Evolutionary conservation across 92 coral and sea anemone species (phyloP), one percentile per base, ranked within the genome.

Genomic region (Zoanthus gigantus): DNA sequence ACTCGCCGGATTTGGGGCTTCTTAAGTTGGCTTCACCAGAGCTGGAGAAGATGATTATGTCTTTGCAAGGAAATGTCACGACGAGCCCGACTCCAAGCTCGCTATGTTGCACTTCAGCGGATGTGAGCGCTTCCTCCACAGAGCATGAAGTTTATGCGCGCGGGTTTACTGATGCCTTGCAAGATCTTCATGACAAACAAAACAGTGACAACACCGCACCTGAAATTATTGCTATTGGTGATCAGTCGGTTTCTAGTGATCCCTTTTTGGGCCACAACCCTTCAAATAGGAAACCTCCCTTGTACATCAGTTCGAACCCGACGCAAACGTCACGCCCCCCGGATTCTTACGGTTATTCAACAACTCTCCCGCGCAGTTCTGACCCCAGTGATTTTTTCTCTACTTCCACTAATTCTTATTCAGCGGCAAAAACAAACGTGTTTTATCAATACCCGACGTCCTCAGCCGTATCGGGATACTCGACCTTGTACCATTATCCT

Each of bases 21-120:
- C 95, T 97, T n/a, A 97, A 95, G 87, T 94, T 97, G 30, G 99
- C 96, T 61, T 97, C 99, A 60, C 99, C 99, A 2, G 99, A 97
- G 74, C 90, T 97, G 68, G 99, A 97, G 86, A 97, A 97, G 88
- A 97, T 97, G 99, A 91, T 97, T 9, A 92, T 97, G 95, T 96
- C 99, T 52, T 89, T 97, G 96, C 99, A 97, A 84, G 89, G 96
- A 42, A 93, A 90, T 80, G 94, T 90, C 48, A 92, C 96, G 23
- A 91, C 95, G 12, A 96, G 95, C 74, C 94, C 98, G 12, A 91
- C 96, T 15, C 89, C 96, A 42, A 89, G 93, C 87, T 93, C 98
- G 52, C 86, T 95, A 73, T 93, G 87, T 54, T 93, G 90, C 92
- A 78, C 94, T 17, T 84, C 84, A 71, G 86, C 88, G 50, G 93